These are phyloP conservation scores for Aselliscus stoliczkanus DNA, from an alignment of 2,797 vertebrate genomes.

Conservation along the genomic window DNA sequence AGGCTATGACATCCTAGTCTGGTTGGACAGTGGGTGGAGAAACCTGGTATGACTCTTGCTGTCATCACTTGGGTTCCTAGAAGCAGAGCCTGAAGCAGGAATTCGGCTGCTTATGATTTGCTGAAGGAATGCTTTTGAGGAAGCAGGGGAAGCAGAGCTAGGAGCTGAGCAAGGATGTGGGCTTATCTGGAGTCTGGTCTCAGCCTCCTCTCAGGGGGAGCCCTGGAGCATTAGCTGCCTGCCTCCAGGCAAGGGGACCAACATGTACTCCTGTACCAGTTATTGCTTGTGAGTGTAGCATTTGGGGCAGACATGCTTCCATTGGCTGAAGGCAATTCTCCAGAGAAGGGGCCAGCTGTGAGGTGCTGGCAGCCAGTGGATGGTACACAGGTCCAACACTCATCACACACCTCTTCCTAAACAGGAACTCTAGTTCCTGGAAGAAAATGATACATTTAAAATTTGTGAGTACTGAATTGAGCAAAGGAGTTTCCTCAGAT, in stretches of 20 bases:
- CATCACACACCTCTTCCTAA: neutral
- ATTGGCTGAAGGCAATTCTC: neutral
- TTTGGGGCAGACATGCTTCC: neutral
- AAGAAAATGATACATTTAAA: neutral
- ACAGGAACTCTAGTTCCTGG: neutral
- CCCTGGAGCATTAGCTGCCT: neutral
- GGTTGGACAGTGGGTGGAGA: neutral
- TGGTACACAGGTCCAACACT: neutral
- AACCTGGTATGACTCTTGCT: neutral
- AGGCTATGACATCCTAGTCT: neutral
- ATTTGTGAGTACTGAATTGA: neutral
- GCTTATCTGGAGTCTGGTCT: neutral
- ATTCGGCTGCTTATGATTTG: neutral
- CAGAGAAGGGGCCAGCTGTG: neutral
- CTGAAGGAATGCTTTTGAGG: neutral
- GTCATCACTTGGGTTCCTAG: neutral
- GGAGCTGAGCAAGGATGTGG: neutral
- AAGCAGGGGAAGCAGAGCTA: neutral
- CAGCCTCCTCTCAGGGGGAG: neutral
- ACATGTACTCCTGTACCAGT: neutral
- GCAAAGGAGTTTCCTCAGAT: neutral
- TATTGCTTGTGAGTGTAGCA: neutral
- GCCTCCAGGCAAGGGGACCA: neutral
- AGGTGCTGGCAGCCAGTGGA: neutral
- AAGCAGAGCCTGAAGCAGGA: neutral